Evolutionary conservation across 30 jellyfish, hydroid and myxozoan species (phyloP).

Genomic region (Turritopsis rubra): DNA sequence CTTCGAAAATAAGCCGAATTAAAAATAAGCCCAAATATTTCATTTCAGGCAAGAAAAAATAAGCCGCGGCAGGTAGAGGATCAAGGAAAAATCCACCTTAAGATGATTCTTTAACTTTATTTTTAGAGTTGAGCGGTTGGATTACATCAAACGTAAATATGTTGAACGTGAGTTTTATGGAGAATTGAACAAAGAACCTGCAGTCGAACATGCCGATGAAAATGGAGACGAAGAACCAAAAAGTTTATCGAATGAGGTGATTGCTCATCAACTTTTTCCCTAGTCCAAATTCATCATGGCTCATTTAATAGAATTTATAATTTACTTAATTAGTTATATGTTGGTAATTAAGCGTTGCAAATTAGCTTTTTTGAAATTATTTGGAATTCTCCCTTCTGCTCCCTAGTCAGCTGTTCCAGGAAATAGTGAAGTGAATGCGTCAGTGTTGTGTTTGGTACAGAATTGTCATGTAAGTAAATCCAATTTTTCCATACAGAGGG

Average conservation of each 20-base stretch:
- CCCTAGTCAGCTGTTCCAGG: neutral
- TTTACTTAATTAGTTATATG: no score
- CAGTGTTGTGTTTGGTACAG: neutral
- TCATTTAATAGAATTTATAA: no score
- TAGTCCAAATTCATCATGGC: neutral
- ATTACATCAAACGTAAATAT: constrained; percentile 53
- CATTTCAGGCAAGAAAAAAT: no score
- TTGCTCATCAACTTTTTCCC: neutral
- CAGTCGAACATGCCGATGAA: neutral
- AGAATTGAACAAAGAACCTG: neutral
- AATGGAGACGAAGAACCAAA: neutral
- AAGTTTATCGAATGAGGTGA: neutral
- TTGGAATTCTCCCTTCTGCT: neutral
- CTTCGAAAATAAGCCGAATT: no score
- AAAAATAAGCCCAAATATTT: no score
- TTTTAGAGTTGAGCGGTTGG: constrained; percentile 69
- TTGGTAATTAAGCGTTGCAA: no score
- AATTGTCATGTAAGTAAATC: neutral
- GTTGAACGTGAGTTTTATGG: constrained; percentile 34
- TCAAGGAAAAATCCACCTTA: no score
- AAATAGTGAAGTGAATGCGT: neutral
- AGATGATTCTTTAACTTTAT: neutral
- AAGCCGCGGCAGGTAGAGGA: no score
- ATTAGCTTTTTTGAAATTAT: no score
- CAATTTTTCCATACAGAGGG: neutral